Evolutionary conservation across 2,888 invertebrate genomes (phyloP).

Genomic region (Marasmarcha lunaedactyla): DNA sequence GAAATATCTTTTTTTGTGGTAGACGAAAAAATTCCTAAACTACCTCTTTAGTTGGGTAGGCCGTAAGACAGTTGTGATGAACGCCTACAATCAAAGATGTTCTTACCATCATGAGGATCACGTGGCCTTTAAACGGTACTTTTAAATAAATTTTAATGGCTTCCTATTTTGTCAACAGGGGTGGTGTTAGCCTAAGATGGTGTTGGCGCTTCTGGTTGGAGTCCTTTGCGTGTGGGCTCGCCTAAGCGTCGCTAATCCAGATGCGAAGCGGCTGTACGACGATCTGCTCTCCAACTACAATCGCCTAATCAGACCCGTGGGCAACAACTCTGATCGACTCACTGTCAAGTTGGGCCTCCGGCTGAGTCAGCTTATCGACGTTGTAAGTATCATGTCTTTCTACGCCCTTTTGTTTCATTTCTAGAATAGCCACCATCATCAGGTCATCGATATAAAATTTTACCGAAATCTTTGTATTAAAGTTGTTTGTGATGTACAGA

Average conservation of each 20-base stretch:
- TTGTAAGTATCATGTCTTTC: slow-evolving; percentile 77
- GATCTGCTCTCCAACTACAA: slow-evolving; percentile 96
- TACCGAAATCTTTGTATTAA: not conserved
- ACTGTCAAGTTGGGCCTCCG: slow-evolving; percentile 95
- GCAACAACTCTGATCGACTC: slow-evolving; percentile 93
- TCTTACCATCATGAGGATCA: no score
- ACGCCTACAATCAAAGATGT: no score
- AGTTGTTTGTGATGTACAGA: not conserved
- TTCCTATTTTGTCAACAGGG: slow-evolving; percentile 72
- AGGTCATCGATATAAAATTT: no score
- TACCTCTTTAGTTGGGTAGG: no score
- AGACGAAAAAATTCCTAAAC: no score
- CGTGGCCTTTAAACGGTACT: no score
- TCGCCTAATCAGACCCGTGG: slow-evolving; percentile 93
- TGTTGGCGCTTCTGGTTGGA: slow-evolving; percentile 79
- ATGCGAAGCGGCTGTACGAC: slow-evolving; percentile 94
- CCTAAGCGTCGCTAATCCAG: slow-evolving; percentile 87
- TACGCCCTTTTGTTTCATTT: slow-evolving; percentile 1
- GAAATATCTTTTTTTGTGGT: no score
- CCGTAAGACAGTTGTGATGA: no score
- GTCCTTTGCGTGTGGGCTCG: slow-evolving; percentile 83
- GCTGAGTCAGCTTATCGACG: slow-evolving; percentile 92
- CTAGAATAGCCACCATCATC: not conserved
- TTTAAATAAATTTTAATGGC: not conserved
- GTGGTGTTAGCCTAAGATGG: slow-evolving; percentile 90